Conservation (phyloP, 2,888 invertebrate genomes). For the Apamea monoglypha region DNA sequence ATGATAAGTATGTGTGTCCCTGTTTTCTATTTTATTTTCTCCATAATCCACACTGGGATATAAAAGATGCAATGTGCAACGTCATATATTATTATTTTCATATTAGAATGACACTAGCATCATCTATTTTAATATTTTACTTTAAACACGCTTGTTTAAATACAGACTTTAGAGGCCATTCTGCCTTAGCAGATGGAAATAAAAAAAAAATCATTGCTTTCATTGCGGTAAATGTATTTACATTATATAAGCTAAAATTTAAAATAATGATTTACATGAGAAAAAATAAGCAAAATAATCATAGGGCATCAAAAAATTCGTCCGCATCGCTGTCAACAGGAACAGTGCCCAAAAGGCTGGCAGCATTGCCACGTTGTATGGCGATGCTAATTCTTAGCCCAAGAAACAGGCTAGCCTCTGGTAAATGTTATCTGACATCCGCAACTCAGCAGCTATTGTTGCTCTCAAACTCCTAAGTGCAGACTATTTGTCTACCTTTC, state of each 20-base stretch:
- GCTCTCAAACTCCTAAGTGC: background rate
- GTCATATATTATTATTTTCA: background rate
- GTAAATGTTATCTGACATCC: background rate
- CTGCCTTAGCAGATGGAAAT: background rate
- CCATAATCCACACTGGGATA: background rate
- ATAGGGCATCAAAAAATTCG: too few relatives aligned
- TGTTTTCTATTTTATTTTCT: background rate
- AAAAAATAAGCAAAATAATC: too few relatives aligned
- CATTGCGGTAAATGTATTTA: too few relatives aligned
- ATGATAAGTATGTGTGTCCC: background rate
- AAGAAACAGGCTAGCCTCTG: too few relatives aligned
- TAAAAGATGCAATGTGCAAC: background rate
- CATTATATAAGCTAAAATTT: too few relatives aligned
- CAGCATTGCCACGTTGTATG: too few relatives aligned
- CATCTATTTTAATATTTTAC: background rate
- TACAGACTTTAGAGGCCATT: background rate
- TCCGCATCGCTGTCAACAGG: too few relatives aligned
- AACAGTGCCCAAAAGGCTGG: too few relatives aligned
- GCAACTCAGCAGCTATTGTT: background rate
- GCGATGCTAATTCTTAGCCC: too few relatives aligned
- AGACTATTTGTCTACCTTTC: background rate
- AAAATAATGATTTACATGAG: too few relatives aligned
- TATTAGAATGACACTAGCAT: too few relatives aligned
- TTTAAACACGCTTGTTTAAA: background rate
- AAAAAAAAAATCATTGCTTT: rapidly evolving